These are phyloP conservation scores for Brachystomella parvula DNA, from an alignment of 1,140 invertebrate genomes.

Conservation along the genomic window DNA sequence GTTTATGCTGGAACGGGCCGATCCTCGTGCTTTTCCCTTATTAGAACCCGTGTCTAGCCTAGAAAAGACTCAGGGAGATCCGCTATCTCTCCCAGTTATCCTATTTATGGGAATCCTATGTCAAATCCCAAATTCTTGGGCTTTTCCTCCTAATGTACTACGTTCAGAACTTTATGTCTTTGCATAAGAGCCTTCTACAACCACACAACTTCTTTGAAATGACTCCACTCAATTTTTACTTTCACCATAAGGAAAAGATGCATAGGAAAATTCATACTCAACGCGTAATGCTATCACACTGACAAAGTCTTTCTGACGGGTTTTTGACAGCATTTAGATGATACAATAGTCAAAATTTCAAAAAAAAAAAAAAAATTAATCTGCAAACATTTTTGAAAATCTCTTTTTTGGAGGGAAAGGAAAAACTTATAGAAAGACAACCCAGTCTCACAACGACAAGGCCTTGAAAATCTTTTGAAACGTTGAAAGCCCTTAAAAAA, in stretches of 20 bases:
- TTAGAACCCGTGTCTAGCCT: not conserved
- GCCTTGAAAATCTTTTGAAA: too few relatives aligned
- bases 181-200: not conserved
- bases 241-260: too few relatives aligned
- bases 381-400: too few relatives aligned
- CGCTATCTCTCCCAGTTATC: not conserved
- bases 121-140: not conserved
- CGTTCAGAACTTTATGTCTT: not conserved
- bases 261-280: not conserved
- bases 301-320: not conserved
- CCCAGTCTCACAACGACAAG: too few relatives aligned
- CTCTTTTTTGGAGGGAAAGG: too few relatives aligned
- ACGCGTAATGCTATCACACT: not conserved
- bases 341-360: too few relatives aligned
- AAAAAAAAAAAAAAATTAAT: too few relatives aligned
- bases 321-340: too few relatives aligned
- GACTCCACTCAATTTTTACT: not conserved
- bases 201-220: not conserved
- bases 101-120: conserved; percentile 1
- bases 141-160: not conserved
- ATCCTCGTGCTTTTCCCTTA: not conserved
- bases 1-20: not conserved
- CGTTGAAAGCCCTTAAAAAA: too few relatives aligned
- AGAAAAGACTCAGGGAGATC: not conserved
- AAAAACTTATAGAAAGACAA: too few relatives aligned